Evolutionary conservation across 2,113 vertebrate genomes (phyloP), one percentile per base, ranked within the genome.

Genomic region (Plotosus lineatus): DNA sequence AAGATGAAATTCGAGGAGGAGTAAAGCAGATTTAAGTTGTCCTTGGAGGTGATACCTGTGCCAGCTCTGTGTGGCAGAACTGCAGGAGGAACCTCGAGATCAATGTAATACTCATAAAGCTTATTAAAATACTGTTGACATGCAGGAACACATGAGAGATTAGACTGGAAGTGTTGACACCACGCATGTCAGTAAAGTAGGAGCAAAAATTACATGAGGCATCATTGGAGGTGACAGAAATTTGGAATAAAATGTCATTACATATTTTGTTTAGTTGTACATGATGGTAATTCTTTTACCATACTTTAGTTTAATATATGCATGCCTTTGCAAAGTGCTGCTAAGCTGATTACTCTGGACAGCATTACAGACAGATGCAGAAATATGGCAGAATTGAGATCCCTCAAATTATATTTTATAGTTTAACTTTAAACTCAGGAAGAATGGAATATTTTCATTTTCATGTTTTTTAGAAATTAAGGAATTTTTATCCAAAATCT

Each of bases 11-110:
- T 86, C 88, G 88, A 89, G 83, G 81, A 87, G 89, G 86, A 90
- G 89, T 91, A 92, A 93, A 93, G 90, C 91, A 89, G 91, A 88
- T 94, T 92, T 92, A 91, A 91, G 89, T 91, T 90, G 86, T 75
- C 71, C 71, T 58, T 33, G 85, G 81, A 87, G 92, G 89, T 90
- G 90, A 92, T 91, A 90, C 92, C 89, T 91, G 91, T 91, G 90
- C 90, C 90, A 87, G 88, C 74, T 85, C 58, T 12, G 72, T 89
- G 86, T 89, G 90, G 88, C 86, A 84, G 77, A 79, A 86, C 83
- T 85, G 83, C 87, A 82, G 85, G 80, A 77, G 42, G 77, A 79
- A 56, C 61, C 26, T 31, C 61, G 66, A 77, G 76, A 66, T 82
- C 84, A 85, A 28, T 75, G 80, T 82, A 74, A 79, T 81, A 42